Evolutionary conservation across 2,113 vertebrate species (phyloP).

Genomic region (Pagrus major): DNA sequence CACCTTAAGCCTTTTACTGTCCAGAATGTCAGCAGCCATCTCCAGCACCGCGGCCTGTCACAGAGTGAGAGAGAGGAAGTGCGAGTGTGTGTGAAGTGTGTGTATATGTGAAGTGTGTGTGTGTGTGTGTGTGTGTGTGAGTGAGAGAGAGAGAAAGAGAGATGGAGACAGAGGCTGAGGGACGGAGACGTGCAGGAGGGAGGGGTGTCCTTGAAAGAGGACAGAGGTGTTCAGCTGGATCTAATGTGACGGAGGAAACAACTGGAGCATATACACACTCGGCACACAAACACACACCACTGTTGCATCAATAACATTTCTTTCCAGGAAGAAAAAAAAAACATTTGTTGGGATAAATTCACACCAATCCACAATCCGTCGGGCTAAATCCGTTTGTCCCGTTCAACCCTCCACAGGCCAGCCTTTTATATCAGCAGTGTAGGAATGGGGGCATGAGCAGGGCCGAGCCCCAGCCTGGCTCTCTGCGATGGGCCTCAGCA

Average conservation of each 20-base stretch:
- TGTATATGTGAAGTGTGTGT: conserved; percentile 2
- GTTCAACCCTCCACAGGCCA: conserved; percentile 55
- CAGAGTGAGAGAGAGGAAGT: conserved; percentile 39
- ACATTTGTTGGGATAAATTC: conserved; percentile 68
- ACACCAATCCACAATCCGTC: conserved; percentile 60
- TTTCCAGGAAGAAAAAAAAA: conserved; percentile 53
- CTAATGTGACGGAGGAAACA: conserved; percentile 81
- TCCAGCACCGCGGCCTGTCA: conserved; percentile 74
- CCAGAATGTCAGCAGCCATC: conserved; percentile 79
- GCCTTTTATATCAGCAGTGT: conserved; percentile 53
- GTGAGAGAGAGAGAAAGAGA: conserved; percentile 6
- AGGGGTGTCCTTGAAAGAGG: conserved; percentile 83
- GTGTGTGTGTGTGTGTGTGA: conserved; percentile 4
- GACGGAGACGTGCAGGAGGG: conserved; percentile 62
- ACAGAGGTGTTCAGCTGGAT: conserved; percentile 84
- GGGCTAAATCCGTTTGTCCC: conserved; percentile 73
- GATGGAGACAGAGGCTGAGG: conserved; percentile 54
- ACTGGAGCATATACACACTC: conserved; percentile 62
- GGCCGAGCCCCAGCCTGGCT: conserved; percentile 57
- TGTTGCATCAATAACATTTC: conserved; percentile 67
- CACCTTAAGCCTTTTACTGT: conserved; percentile 79
- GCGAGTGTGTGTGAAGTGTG: conserved; percentile 26
- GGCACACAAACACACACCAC: conserved; percentile 30
- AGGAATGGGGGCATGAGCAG: conserved; percentile 37
- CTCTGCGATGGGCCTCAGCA: conserved; percentile 70